Evolutionary conservation across 2,113 vertebrate species (phyloP), one percentile per base, ranked within the genome.

Genomic region (Sylvia atricapilla): DNA sequence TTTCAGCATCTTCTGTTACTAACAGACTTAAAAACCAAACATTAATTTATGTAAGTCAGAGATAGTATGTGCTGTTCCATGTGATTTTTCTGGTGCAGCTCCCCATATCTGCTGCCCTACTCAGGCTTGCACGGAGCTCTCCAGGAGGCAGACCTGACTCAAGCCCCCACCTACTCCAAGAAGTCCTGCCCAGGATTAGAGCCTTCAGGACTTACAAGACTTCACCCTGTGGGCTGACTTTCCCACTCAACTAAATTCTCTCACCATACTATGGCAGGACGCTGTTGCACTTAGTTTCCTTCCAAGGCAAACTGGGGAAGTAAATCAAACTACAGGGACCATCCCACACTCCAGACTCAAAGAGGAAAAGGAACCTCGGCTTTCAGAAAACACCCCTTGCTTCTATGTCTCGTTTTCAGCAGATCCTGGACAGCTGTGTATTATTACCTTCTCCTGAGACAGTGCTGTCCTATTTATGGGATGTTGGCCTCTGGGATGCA

Each of bases 301-400:
- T 58, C 13, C 66, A 50, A 70, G 14, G 7, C 33, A 59, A 63
- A 50, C 33, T 3, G 6, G 5, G 17, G 10, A 84, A 59, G 19
- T 47, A 70, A 53, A 53, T 69, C 14, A 6, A 44, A 62, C 23
- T 30, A 25, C 23, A 55, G 23, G 22, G 11, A 79, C 6, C 15
- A 10, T 3, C 3, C 3, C 3, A 13, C 37, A 46, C 6, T 28
- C 20, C 0, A 0, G 27, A 74, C 4, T 33, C 17, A 37, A 82
- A 53, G 11, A 10, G 4, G 39, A 10, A 78, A 72, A 72, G 31
- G 13, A 94, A 73, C 5, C 3, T 13, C 3, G n/a, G 3, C 6
- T 43, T 23, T 11, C 23, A 90, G 24, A 68, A 77, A 69, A 46
- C 5, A 64, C 2, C 28, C n/a, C 20, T 37, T 28, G 15, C 41